Conservation (phyloP, 1,140 invertebrate genomes). For the Drosophila arizonae region DNA sequence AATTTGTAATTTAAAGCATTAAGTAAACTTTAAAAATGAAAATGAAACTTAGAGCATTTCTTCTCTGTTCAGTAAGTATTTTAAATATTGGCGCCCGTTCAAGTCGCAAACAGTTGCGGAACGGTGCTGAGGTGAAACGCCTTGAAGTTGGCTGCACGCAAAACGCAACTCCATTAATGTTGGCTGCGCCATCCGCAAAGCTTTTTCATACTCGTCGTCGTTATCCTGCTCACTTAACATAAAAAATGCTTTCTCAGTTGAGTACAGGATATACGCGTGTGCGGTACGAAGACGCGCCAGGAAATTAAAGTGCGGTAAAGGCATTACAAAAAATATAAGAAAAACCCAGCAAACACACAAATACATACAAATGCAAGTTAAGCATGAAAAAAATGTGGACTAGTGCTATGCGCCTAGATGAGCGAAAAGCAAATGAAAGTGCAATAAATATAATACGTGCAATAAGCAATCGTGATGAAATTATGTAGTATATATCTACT, state of each 20-base stretch:
- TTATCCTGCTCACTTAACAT: conserved; percentile 57
- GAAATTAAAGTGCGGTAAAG: conserved; percentile 48
- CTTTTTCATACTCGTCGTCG: conserved; percentile 28
- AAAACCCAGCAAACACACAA: conserved; percentile 22
- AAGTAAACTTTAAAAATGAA: conserved; percentile 44
- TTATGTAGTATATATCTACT: conserved; percentile 19
- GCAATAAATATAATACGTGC: conserved; percentile 49
- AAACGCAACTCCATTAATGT: conserved; percentile 10
- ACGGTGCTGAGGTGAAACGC: background rate
- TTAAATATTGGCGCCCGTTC: background rate
- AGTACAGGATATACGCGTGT: conserved; percentile 76
- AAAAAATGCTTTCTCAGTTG: conserved; percentile 61
- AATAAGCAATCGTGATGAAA: conserved; percentile 27
- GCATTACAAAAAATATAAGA: conserved; percentile 1
- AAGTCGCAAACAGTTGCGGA: conserved; percentile 6
- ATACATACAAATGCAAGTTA: conserved; percentile 30
- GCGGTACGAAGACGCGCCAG: conserved; percentile 51
- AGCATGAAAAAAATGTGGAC: conserved; percentile 36
- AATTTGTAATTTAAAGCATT: conserved; percentile 64
- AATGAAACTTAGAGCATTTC: background rate
- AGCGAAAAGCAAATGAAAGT: conserved; percentile 33
- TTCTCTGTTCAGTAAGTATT: background rate
- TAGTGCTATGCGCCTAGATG: conserved; percentile 41
- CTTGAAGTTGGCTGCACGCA: conserved; percentile 34
- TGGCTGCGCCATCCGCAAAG: conserved; percentile 21